A percentile compares a stretch with the other conserved stretches of the same genome.
Conservation (phyloP, 2,888 invertebrate species). For the Thymelicus acteon region DNA sequence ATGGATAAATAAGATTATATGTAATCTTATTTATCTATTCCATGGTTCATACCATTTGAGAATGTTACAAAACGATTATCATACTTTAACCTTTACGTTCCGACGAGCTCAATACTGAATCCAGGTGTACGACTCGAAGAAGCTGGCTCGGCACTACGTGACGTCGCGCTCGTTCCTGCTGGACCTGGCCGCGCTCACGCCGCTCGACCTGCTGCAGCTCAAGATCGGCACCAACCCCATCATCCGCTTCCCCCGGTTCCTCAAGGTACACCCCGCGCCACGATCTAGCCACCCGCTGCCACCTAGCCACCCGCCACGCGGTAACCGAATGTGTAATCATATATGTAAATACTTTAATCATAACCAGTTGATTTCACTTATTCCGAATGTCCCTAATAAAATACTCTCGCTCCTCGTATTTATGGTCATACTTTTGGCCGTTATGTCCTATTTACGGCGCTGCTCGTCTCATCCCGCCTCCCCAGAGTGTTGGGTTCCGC, state of each 20-base stretch:
- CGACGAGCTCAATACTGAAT: not conserved
- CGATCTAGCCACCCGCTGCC: too few species aligned
- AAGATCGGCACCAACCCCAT: constrained; percentile 93
- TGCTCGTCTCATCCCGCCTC: constrained; percentile 29
- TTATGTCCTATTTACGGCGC: constrained; percentile 20
- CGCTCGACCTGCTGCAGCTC: constrained; percentile 94
- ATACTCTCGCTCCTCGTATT: constrained; percentile 17
- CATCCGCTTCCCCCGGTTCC: constrained; percentile 94
- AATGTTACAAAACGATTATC: too few species aligned
- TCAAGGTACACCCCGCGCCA: constrained; percentile 85
- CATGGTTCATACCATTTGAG: too few species aligned
- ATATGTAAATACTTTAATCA: constrained; percentile 25
- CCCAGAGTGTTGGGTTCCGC: constrained; percentile 19
- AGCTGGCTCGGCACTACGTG: constrained; percentile 95
- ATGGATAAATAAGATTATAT: too few species aligned
- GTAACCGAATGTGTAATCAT: constrained; percentile 12
- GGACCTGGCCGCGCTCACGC: constrained; percentile 92
- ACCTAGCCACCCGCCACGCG: not conserved
- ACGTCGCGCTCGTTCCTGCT: constrained; percentile 93
- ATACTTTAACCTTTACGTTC: too few species aligned
- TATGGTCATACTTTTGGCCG: constrained; percentile 25
- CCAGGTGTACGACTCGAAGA: constrained; percentile 94
- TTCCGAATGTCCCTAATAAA: constrained; percentile 18
- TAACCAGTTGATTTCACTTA: constrained; percentile 27
- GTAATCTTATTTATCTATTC: too few species aligned